Evolutionary conservation across 2,113 vertebrate genomes (phyloP).

Genomic region (Glaucomys volans): DNA sequence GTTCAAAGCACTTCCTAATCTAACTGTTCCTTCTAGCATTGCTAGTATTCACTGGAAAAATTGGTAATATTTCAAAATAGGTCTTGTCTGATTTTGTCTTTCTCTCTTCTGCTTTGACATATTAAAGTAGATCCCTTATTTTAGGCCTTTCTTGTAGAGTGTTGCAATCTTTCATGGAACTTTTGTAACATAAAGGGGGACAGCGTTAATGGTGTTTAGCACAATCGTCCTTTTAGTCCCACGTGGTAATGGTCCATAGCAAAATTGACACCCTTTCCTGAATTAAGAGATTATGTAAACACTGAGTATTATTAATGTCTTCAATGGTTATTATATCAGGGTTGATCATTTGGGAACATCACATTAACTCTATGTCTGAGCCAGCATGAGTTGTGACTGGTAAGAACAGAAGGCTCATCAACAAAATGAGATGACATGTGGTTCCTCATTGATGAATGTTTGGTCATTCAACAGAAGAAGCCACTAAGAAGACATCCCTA

Average conservation of each 20-base stretch:
- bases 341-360: conserved; percentile 31
- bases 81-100: conserved; percentile 1
- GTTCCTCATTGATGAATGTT: conserved; percentile 23
- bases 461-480: not conserved
- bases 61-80: conserved; percentile 21
- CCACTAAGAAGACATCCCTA: not conserved
- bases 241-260: not conserved
- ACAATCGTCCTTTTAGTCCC: conserved; percentile 17
- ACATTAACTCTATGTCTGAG: not conserved
- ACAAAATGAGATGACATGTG: not conserved
- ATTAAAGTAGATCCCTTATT: not conserved
- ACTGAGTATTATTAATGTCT: not conserved
- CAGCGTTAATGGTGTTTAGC: not conserved
- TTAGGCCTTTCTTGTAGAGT: not conserved
- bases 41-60: not conserved
- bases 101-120: not conserved
- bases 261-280: conserved; percentile 12
- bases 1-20: not conserved
- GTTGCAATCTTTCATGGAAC: not conserved
- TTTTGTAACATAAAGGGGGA: not conserved
- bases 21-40: not conserved
- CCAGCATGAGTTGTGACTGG: conserved; percentile 27
- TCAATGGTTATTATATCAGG: not conserved
- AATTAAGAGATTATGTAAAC: conserved; percentile 36
- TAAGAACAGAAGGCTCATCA: not conserved